Percentiles rank a stretch among this genome's conserved stretches.
Evolutionary conservation across 2,797 vertebrate species (phyloP).

Genomic region (Lateolabrax maculatus): DNA sequence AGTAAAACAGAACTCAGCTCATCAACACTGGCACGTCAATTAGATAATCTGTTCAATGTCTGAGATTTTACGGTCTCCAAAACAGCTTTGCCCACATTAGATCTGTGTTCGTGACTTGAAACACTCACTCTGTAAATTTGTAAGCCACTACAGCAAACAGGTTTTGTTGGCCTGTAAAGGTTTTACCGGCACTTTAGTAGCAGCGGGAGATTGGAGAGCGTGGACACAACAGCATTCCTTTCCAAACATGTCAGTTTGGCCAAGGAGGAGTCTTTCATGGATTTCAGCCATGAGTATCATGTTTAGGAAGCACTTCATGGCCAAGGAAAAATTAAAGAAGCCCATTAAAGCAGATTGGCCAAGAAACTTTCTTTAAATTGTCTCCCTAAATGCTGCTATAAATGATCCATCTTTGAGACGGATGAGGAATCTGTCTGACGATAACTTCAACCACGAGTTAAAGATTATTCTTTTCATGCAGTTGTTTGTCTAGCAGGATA

Average conservation of each 20-base stretch:
- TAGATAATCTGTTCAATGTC: conserved; percentile 68
- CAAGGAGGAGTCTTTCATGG: conserved; percentile 74
- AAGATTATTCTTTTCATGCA: background rate
- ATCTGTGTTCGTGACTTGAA: conserved; percentile 87
- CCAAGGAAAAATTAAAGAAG: conserved; percentile 71
- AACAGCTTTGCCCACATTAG: conserved; percentile 79
- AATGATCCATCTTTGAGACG: conserved; percentile 31
- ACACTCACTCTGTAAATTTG: conserved; percentile 86
- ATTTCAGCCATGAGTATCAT: conserved; percentile 65
- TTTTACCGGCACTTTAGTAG: conserved; percentile 87
- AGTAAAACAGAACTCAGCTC: conserved; percentile 65
- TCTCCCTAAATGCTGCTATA: conserved; percentile 30
- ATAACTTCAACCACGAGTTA: conserved; percentile 8
- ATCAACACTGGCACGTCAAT: conserved; percentile 71
- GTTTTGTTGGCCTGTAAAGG: conserved; percentile 87
- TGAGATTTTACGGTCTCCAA: conserved; percentile 73
- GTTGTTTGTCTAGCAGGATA: background rate
- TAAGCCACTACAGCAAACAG: conserved; percentile 86
- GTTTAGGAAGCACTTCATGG: conserved; percentile 65
- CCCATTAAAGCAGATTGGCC: conserved; percentile 69
- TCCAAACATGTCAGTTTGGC: conserved; percentile 85
- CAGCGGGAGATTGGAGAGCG: conserved; percentile 83
- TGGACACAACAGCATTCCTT: conserved; percentile 87
- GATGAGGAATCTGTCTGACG: conserved; percentile 22
- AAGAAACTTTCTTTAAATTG: conserved; percentile 57